Base-by-base conservation (phyloP, 2,888 invertebrate genomes). In the Formica aserva region DNA sequence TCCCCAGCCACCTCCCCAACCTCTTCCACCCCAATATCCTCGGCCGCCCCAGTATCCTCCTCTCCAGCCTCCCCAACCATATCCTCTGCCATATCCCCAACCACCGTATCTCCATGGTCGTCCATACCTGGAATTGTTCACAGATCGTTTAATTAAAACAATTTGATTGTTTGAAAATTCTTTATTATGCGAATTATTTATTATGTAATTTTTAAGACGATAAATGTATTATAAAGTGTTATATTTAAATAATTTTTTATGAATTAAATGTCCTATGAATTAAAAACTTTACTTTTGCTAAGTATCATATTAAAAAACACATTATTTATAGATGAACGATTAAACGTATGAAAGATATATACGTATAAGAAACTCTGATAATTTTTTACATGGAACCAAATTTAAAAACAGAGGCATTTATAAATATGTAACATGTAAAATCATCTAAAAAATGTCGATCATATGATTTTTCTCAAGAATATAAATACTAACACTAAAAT, bases 91-190 rank as follows among this genome's bases (percentile, higher is more conserved):
- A 18, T 35, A 52, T 9, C 78, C 77, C 18, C 55, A 78, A 32
- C 57, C 57, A 13, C 75, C 63, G 35, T 52, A 76, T 52, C 75
- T 48, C 35, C 65, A 66, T 11, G 71, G 72, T 60, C 60, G 74
- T 32, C 72, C 32, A 4, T 67, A 80, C 35, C 78, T 80, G 74
- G 26, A 80, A 80, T 57, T 69, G 22, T 52, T 67, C 1, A 66
- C 57, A 29, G n/a, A 67, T 67, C 0, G 4, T n/a, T 67, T 3
- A 38, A 55, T 77, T 29, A 66, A 66, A 15, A 55, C 9, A 22
- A 0, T 22, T 71, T 15, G 1, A 48, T 29, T 1, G 0, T 45
- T 9, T 5, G 11, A n/a, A 15, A 35, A 63, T 45, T 63, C 13
- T 60, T 62, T 45, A 32, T 45, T 35, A 22, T 55, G 15, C 35